These are phyloP conservation scores for Cydia splendana DNA, from an alignment of 1,140 invertebrate genomes.

Conservation along the genomic window DNA sequence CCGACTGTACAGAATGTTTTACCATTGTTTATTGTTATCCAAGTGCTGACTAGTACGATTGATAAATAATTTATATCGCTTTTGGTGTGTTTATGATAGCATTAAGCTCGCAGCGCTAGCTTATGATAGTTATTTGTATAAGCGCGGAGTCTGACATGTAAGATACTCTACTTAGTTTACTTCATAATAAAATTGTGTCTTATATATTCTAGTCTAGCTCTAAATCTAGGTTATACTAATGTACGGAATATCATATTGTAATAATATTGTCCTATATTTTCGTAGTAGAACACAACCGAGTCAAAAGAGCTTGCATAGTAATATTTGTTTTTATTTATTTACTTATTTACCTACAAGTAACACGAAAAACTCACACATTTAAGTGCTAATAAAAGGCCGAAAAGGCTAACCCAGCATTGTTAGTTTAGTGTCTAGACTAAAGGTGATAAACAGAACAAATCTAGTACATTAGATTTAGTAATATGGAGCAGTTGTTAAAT, in stretches of 20 bases:
- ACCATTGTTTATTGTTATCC: conserved; percentile 48
- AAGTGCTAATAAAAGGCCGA: not conserved
- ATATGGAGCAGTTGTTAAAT: conserved; percentile 20
- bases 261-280: not conserved
- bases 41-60: conserved; percentile 36
- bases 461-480: conserved; percentile 3
- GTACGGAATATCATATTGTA: not conserved
- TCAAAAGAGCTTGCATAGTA: not conserved
- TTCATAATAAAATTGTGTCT: not conserved
- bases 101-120: not conserved
- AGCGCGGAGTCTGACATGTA: conserved; percentile 2
- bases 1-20: conserved; percentile 43
- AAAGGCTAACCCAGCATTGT: conserved; percentile 8
- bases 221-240: not conserved
- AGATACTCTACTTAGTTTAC: not conserved
- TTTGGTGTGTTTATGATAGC: conserved; percentile 32
- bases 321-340: not conserved
- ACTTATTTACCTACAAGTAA: not conserved
- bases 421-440: conserved; percentile 25
- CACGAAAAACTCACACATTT: not conserved
- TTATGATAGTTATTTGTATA: conserved; percentile 22
- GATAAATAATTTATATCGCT: conserved; percentile 33
- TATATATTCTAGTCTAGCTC: not conserved
- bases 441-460: conserved; percentile 21
- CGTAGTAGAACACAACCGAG: not conserved